These are phyloP conservation scores for Pogoniulus pusillus DNA, from an alignment of 2,797 vertebrate species.

Conservation along the genomic window DNA sequence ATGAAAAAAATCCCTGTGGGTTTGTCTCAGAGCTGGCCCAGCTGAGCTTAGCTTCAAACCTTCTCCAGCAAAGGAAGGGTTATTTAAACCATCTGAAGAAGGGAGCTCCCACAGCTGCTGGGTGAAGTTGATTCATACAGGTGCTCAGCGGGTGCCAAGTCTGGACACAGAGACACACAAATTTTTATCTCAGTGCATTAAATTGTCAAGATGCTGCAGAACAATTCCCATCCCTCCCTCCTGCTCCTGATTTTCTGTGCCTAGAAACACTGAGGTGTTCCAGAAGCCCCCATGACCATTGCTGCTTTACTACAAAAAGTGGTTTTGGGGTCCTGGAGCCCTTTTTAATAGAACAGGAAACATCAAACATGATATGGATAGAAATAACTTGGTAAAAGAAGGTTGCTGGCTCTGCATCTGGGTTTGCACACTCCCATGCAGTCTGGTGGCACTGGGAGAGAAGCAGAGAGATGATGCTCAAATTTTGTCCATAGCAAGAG, in stretches of 20 bases:
- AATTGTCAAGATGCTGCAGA: not conserved
- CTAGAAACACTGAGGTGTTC: constrained; percentile 7
- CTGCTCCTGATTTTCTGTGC: not conserved
- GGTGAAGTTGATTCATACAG: not conserved
- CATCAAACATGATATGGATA: constrained; percentile 63
- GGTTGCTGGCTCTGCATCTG: constrained; percentile 68
- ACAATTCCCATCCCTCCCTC: not conserved
- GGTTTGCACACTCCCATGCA: constrained; percentile 33
- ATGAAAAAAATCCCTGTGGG: not conserved
- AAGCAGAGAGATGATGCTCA: constrained; percentile 35
- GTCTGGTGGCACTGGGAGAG: not conserved
- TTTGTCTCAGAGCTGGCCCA: not conserved
- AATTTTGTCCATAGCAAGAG: not conserved
- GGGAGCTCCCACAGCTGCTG: not conserved
- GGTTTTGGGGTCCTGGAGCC: constrained; percentile 42
- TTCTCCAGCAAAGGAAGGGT: not conserved
- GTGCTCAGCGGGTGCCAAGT: not conserved
- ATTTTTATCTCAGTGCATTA: constrained; percentile 24
- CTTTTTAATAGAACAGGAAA: constrained; percentile 72
- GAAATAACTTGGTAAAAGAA: constrained; percentile 67
- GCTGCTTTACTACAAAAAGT: not conserved
- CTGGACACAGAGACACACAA: not conserved
- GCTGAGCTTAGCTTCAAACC: not conserved
- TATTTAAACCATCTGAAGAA: not conserved
- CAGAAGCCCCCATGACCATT: not conserved